Conservation (phyloP, 2,888 invertebrate species). For the Caenorhabditis macrosperma region DNA sequence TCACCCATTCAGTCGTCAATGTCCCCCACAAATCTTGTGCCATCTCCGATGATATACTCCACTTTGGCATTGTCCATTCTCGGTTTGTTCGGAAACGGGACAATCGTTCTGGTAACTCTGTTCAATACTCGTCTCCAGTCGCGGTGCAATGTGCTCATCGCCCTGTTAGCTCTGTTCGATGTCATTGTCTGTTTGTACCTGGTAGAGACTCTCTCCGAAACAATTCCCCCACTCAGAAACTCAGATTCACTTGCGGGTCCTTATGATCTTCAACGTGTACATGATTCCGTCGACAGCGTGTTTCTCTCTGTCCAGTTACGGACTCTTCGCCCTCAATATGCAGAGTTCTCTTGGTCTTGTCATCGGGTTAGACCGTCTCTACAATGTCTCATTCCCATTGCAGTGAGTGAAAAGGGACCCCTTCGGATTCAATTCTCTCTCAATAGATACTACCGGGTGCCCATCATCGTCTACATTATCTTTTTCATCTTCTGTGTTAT, state of each 20-base stretch:
- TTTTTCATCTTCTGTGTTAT: conserved; percentile 31
- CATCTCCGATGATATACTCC: conserved; percentile 61
- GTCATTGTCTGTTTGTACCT: conserved; percentile 65
- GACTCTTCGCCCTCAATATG: conserved; percentile 66
- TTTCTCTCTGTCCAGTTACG: conserved; percentile 59
- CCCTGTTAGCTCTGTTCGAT: conserved; percentile 55
- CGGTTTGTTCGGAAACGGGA: conserved; percentile 60
- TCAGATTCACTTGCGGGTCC: conserved; percentile 63
- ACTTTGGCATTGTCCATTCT: conserved; percentile 60
- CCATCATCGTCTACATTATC: conserved; percentile 36
- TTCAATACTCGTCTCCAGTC: conserved; percentile 56
- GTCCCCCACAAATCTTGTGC: conserved; percentile 55
- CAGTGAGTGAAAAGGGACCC: conserved; percentile 25
- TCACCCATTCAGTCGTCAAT: background rate
- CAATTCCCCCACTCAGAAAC: background rate
- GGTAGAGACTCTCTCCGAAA: conserved; percentile 35
- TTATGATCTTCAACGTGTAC: conserved; percentile 60
- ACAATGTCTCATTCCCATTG: conserved; percentile 62
- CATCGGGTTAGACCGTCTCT: conserved; percentile 65
- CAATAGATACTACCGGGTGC: conserved; percentile 60
- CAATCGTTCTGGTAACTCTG: conserved; percentile 60
- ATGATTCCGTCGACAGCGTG: conserved; percentile 56
- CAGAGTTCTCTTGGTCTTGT: conserved; percentile 66
- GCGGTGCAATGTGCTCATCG: conserved; percentile 64
- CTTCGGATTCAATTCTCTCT: background rate